These are phyloP conservation scores for Octopus bimaculoides DNA, from an alignment of 1,140 invertebrate species.

Conservation along the genomic window DNA sequence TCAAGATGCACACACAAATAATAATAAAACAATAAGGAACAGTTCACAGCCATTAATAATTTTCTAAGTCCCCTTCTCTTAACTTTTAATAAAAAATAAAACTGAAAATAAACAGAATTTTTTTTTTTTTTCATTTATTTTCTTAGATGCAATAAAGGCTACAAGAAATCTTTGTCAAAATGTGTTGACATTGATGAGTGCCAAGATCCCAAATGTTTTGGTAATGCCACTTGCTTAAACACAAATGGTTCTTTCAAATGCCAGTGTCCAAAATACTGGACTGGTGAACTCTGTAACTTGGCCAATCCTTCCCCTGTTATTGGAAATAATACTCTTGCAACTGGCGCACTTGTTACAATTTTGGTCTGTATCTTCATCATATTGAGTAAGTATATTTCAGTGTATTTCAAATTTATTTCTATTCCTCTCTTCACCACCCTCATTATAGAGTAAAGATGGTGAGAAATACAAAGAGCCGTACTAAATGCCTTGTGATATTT, in stretches of 20 bases:
- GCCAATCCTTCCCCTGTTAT: constrained; percentile 23
- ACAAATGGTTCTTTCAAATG: constrained; percentile 33
- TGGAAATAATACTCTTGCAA: constrained; percentile 39
- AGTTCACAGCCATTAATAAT: too few species aligned
- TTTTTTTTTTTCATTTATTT: background rate
- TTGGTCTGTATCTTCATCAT: constrained; percentile 47
- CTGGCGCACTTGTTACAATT: constrained; percentile 51
- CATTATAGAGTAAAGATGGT: too few species aligned
- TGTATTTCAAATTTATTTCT: too few species aligned
- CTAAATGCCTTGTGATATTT: too few species aligned
- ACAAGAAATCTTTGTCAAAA: background rate
- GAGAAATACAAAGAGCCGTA: too few species aligned
- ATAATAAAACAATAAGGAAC: too few species aligned
- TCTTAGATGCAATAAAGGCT: background rate
- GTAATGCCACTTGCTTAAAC: constrained; percentile 35
- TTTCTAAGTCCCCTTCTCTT: too few species aligned
- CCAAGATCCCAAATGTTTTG: constrained; percentile 49
- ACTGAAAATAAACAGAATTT: background rate
- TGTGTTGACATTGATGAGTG: constrained; percentile 33
- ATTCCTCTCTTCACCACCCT: too few species aligned
- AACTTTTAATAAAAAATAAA: too few species aligned
- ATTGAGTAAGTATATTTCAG: constrained; percentile 41
- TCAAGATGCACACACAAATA: too few species aligned
- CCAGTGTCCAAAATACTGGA: constrained; percentile 78
- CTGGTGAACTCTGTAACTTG: constrained; percentile 86